These are phyloP conservation scores for Poecilia latipinna DNA, from an alignment of 2,113 vertebrate genomes.

Conservation along the genomic window DNA sequence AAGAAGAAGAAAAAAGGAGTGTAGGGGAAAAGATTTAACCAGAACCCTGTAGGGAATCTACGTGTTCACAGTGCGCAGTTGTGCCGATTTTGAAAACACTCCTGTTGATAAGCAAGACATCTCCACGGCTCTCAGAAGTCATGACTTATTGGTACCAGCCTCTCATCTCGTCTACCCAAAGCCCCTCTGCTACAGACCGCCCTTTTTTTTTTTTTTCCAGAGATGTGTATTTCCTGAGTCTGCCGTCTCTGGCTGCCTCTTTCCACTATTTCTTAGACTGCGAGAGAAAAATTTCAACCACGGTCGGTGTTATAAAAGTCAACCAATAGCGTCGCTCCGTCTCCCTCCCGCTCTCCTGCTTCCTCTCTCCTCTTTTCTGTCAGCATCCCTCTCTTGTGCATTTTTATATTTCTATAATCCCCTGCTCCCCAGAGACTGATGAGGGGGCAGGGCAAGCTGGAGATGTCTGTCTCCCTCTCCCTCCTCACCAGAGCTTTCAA, in stretches of 20 bases:
- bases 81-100: constrained; percentile 40
- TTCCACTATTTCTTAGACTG: constrained; percentile 57
- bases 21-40: constrained; percentile 13
- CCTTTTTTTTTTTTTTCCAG: not conserved
- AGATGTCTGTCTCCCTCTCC: constrained; percentile 58
- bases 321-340: constrained; percentile 62
- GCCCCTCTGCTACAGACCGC: constrained; percentile 22
- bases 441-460: constrained; percentile 67
- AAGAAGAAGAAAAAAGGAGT: not conserved
- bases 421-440: constrained; percentile 65
- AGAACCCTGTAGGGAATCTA: constrained; percentile 49
- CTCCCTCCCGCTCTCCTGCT: constrained; percentile 54
- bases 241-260: constrained; percentile 49
- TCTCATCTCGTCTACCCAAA: constrained; percentile 19
- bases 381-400: constrained; percentile 58
- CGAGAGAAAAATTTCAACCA: constrained; percentile 66
- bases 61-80: constrained; percentile 47
- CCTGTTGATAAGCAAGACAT: constrained; percentile 39
- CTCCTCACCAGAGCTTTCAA: constrained; percentile 29
- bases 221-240: constrained; percentile 56
- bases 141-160: constrained; percentile 56
- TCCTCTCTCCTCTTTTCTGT: constrained; percentile 39
- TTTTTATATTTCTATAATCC: constrained; percentile 74
- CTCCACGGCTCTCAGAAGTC: constrained; percentile 51
- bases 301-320: constrained; percentile 58